Percentiles rank a stretch among this genome's conserved stretches.
Conservation (phyloP, 2,888 invertebrate species). For the Seira sanloemensis region DNA sequence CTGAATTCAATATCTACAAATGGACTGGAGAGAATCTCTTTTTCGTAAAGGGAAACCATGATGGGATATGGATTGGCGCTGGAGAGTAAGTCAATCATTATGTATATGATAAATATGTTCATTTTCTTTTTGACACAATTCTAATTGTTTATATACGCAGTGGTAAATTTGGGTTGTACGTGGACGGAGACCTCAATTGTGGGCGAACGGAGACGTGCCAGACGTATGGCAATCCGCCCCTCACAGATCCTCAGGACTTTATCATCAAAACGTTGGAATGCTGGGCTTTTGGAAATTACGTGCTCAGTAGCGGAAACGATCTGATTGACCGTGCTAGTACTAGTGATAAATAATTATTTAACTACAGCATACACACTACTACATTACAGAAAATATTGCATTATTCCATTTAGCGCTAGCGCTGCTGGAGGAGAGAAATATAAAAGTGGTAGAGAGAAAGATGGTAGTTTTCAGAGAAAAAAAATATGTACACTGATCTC, state of each 20-base stretch:
- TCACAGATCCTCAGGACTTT: slow-evolving; percentile 96
- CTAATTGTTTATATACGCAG: no score
- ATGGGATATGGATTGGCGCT: background rate
- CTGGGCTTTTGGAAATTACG: slow-evolving; percentile 87
- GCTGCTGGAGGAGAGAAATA: background rate
- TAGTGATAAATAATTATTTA: background rate
- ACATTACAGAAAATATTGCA: background rate
- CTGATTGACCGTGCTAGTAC: background rate
- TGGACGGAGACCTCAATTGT: slow-evolving; percentile 97
- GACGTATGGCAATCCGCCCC: slow-evolving; percentile 97
- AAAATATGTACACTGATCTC: slow-evolving; percentile 4
- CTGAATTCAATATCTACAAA: background rate
- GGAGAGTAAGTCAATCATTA: background rate
- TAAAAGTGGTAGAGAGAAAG: background rate
- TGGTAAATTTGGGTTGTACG: slow-evolving; percentile 97
- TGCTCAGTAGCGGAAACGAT: slow-evolving; percentile 21
- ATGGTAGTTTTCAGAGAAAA: slow-evolving; percentile 4
- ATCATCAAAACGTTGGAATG: slow-evolving; percentile 98
- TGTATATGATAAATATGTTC: no score
- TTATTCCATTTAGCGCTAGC: background rate
- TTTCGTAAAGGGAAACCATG: background rate
- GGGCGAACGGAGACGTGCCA: slow-evolving; percentile 96
- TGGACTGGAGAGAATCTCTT: background rate
- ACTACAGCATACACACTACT: background rate
- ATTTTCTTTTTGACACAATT: background rate